These are phyloP conservation scores for Apostichopus parvimensis DNA, from an alignment of 35 echinoderm and acorn worm species.

Conservation along the genomic window DNA sequence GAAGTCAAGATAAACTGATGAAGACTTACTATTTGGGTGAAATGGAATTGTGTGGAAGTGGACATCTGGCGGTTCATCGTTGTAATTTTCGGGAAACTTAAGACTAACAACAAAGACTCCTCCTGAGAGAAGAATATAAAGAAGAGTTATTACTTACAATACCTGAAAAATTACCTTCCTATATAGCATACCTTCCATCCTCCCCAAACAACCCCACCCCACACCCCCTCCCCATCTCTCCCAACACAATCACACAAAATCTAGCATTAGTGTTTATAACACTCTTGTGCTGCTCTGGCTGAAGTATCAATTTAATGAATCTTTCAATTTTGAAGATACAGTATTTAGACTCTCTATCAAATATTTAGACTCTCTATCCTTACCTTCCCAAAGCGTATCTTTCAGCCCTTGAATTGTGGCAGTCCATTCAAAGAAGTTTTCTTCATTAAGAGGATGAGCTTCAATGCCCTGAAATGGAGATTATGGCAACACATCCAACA, in stretches of 20 bases:
- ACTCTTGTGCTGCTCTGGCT: too few relatives aligned
- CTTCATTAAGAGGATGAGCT: constrained; percentile 62
- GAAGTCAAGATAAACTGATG: background rate
- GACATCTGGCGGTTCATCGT: constrained; percentile 73
- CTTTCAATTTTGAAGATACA: too few relatives aligned
- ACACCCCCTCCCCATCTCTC: too few relatives aligned
- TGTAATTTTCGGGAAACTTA: constrained; percentile 87
- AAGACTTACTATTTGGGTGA: constrained; percentile 96
- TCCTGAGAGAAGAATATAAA: constrained; percentile 56
- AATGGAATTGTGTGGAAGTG: constrained; percentile 96
- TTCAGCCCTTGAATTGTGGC: constrained; percentile 74
- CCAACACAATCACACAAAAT: too few relatives aligned
- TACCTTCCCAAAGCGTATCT: constrained; percentile 90
- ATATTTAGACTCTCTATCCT: background rate
- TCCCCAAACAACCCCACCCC: too few relatives aligned
- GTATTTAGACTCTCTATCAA: too few relatives aligned
- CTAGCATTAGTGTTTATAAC: too few relatives aligned
- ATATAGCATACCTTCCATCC: too few relatives aligned
- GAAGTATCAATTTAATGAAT: too few relatives aligned
- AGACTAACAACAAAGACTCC: constrained; percentile 88
- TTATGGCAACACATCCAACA: background rate
- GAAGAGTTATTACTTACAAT: too few relatives aligned
- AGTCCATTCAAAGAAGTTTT: constrained; percentile 81
- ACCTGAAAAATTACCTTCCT: too few relatives aligned
- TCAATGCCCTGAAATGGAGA: constrained; percentile 72